A percentile compares a stretch with the other conserved stretches of the same genome.
These are phyloP conservation scores for Onchidella celtica DNA, from an alignment of 2,888 invertebrate species.

Conservation along the genomic window DNA sequence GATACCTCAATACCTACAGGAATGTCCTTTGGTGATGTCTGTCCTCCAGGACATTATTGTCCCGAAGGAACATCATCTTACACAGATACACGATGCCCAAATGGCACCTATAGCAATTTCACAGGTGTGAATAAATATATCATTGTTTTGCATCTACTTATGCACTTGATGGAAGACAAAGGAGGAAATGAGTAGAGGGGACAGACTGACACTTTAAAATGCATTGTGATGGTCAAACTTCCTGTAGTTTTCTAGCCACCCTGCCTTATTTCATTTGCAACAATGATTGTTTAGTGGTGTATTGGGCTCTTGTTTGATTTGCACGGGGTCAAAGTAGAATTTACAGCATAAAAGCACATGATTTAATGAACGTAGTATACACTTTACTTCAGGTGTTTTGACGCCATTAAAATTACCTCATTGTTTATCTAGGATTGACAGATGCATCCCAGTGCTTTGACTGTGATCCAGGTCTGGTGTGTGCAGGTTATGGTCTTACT, in stretches of 20 bases:
- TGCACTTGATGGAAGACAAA: neutral
- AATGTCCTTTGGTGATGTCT: conserved; percentile 68
- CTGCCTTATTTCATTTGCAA: no score
- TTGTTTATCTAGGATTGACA: conserved; percentile 57
- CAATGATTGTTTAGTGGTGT: no score
- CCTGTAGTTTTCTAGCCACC: no score
- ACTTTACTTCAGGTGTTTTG: no score
- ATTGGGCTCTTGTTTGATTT: no score
- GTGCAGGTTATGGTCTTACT: conserved; percentile 70
- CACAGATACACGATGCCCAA: conserved; percentile 69
- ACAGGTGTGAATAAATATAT: conserved; percentile 49
- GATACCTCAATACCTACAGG: conserved; percentile 61
- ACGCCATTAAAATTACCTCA: neutral
- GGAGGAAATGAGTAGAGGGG: no score
- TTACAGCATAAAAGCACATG: no score
- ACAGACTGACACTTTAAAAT: no score
- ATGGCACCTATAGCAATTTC: conserved; percentile 77
- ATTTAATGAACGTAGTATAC: no score
- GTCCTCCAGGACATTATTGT: conserved; percentile 77
- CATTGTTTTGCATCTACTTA: neutral
- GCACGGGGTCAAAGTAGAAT: no score
- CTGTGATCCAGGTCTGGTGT: conserved; percentile 76
- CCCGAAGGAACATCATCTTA: conserved; percentile 71
- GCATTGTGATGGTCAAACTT: no score
- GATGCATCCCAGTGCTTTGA: conserved; percentile 66